Conservation (phyloP, 2,797 vertebrate genomes). For the Gallirallus australis region DNA sequence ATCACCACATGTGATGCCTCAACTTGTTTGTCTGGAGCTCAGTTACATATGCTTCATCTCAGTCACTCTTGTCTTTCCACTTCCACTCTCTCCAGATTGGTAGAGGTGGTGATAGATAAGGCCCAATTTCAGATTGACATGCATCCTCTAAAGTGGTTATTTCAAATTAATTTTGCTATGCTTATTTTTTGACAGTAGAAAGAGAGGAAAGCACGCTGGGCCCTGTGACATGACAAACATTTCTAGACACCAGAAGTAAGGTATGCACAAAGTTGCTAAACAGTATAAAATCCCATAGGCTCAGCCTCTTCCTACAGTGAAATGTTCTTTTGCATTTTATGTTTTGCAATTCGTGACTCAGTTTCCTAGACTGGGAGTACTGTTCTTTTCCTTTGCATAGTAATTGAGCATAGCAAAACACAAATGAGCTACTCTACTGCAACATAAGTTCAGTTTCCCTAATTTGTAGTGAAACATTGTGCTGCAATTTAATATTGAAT, state of each 20-base stretch:
- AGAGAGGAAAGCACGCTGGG: background rate
- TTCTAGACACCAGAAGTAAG: background rate
- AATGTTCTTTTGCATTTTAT: background rate
- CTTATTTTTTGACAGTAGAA: background rate
- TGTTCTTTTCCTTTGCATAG: background rate
- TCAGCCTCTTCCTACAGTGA: background rate
- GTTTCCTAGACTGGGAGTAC: background rate
- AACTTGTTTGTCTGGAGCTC: background rate
- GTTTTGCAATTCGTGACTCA: background rate
- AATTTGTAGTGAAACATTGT: background rate
- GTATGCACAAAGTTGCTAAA: background rate
- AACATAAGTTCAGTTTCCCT: background rate
- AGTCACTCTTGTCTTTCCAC: background rate
- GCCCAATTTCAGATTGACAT: background rate
- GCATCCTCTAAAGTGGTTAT: background rate
- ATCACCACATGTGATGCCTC: background rate
- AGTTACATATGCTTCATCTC: accelerated
- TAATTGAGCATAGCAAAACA: background rate
- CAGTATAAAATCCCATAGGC: background rate
- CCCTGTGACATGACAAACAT: background rate
- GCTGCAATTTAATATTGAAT: background rate
- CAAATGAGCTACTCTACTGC: background rate
- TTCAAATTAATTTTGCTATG: background rate
- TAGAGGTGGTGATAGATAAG: background rate
- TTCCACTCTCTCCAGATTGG: background rate